Evolutionary conservation across 2,888 invertebrate species (phyloP), one percentile per base, ranked within the genome.

Genomic region (Zonitis immaculata): DNA sequence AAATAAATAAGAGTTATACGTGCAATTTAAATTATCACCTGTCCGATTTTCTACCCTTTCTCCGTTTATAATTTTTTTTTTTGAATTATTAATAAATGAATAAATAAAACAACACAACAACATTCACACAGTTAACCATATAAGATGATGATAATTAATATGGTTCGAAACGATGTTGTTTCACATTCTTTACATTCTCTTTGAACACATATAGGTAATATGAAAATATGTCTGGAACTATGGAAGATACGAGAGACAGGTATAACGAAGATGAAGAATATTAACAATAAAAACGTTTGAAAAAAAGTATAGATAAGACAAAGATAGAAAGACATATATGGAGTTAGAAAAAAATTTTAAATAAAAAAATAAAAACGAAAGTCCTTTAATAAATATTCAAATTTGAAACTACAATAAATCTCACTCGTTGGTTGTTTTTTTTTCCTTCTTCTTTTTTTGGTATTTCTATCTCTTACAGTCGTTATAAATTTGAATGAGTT

Each of bases 341-440:
- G 49, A 50, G 51, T 58, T 51, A 9, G 48, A 55, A 52, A 56
- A 54, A 58, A 63, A 66, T 66, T n/a, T n/a, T n/a, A n/a, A n/a
- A n/a, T n/a, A n/a, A n/a, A n/a, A n/a, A n/a, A n/a, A n/a, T n/a
- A n/a, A n/a, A n/a, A n/a, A n/a, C n/a, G n/a, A 66, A 60, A 65
- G 68, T 68, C 70, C 68, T 70, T 69, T 72, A 72, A 74, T 74
- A 74, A 73, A 74, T 74, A 73, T 73, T 73, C 71, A 73, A 71
- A 73, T 72, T 68, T 63, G 32, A 65, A 68, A 70, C 70, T 66
- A 63, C 69, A 60, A 73, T 73, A 73, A 73, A 73, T 73, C 72
- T 69, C 60, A 14, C 8, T 32, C 14, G n/a, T n/a, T n/a, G n/a
- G n/a, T n/a, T n/a, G n/a, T n/a, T n/a, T n/a, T n/a, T n/a, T n/a